Evolutionary conservation across 2,888 invertebrate genomes (phyloP), one percentile per base, ranked within the genome.

Genomic region (Hofmannophila pseudospretella): DNA sequence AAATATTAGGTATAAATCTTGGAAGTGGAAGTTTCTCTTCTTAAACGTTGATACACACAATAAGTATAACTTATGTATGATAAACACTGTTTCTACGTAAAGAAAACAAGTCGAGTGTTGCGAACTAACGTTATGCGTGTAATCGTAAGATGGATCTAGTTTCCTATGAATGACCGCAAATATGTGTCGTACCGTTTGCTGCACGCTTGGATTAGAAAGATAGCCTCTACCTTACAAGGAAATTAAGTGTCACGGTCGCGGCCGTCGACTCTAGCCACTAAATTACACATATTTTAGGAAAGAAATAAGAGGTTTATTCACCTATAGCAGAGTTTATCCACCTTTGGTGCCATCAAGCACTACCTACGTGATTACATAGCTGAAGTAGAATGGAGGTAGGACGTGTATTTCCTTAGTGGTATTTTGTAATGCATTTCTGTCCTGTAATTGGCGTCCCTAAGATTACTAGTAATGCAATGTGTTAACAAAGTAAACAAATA

Each of bases 181-280:
- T 28, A 22, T 27, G 27, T 19, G 27, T n/a, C 30, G 13, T 33
- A 32, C 28, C 16, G 42, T 33, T 5, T 13, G n/a, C 10, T 4
- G 32, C 22, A 7, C 9, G 22, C 28, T 29, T 29, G 4, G 14
- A n/a, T 26, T 11, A 27, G 16, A 23, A 5, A 9, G 7, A 3
- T 23, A 23, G 23, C 2, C 12, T 10, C 32, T 34, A 25, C 51
- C 50, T 33, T 41, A 49, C 28, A 52, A 49, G 50, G 54, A 48
- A 52, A 50, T 45, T 28, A 29, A 46, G 49, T 57, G 58, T 62
- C 63, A 65, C 62, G 57, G 54, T 42, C 55, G 47, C 58, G 58
- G 62, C 60, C 55, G 51, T 49, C 51, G 57, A 62, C 61, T 38
- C 31, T 36, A 35, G 38, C 26, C 35, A 31, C 16, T n/a, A 16